Evolutionary conservation across 2,888 invertebrate genomes (phyloP).

Genomic region (Melolontha melolontha): DNA sequence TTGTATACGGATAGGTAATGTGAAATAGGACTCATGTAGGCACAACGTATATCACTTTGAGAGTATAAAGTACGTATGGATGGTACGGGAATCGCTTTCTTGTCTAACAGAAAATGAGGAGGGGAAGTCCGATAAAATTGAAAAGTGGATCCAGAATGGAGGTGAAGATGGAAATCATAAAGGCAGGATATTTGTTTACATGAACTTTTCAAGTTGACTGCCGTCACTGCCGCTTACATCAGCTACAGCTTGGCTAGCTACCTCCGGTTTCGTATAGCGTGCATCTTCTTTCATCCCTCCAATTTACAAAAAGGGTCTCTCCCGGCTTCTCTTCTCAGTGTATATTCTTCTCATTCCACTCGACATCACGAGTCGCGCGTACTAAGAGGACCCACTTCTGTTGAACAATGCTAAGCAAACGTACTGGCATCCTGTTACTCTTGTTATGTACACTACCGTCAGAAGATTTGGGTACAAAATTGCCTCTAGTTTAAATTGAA

Average conservation of each 20-base stretch:
- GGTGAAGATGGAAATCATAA: conserved; percentile 35
- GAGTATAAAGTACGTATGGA: too few species aligned
- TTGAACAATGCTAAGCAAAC: conserved; percentile 28
- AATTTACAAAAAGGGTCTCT: conserved; percentile 29
- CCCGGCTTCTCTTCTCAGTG: conserved; percentile 19
- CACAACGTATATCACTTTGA: too few species aligned
- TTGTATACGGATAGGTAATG: too few species aligned
- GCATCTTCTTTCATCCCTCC: conserved; percentile 29
- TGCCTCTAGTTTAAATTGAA: too few species aligned
- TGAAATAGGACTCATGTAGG: too few species aligned
- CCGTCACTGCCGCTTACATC: not conserved
- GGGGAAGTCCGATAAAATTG: conserved; percentile 29
- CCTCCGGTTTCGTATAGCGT: conserved; percentile 19
- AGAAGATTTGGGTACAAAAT: too few species aligned
- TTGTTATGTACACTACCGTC: too few species aligned
- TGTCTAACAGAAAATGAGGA: conserved; percentile 16
- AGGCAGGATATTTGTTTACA: conserved; percentile 38
- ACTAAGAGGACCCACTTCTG: conserved; percentile 15
- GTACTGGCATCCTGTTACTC: conserved; percentile 12
- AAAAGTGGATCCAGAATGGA: conserved; percentile 37
- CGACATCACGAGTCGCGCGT: conserved; percentile 18
- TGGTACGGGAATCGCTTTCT: conserved; percentile 20
- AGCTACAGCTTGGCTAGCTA: not conserved
- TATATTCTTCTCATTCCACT: conserved; percentile 19
- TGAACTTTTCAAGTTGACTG: conserved; percentile 23